Base-by-base conservation (phyloP, 2,888 invertebrate genomes). In the Phalera bucephala region DNA sequence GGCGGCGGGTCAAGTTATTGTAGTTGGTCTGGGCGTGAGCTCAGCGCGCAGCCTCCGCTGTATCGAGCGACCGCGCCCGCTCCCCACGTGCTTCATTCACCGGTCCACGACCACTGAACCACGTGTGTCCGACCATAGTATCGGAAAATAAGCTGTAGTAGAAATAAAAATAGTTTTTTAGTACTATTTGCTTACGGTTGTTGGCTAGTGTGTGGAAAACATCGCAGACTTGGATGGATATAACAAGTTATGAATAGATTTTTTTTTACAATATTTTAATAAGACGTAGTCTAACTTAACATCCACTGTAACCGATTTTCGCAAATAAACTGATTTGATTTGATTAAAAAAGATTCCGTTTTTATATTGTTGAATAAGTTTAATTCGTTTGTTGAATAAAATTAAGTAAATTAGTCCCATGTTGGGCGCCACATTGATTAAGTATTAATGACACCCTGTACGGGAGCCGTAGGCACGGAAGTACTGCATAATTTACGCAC, bases 1-100 rank as follows among this genome's bases (percentile, higher is more conserved):
- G 45, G 37, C 37, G 51, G 56, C 36, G 43, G 64, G 31, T 56
- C 59, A 46, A 39, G 21, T 31, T 52, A 52, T 31, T 33, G 19
- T 49, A 53, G 64, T 47, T 22, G 39, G 19, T 31, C 70, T 72
- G 74, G 76, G 71, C 61, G 45, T 39, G 59, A 58, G 64, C 75
- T 67, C 72, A 71, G 58, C 64, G 81, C 81, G 81, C 81, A 81
- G 81, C 80, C 81, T 81, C 81, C 77, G 72, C 63, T 46, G 49
- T 82, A 82, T 82, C 72, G 81, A 82, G 67, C 81, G 80, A 64
- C 78, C 80, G 74, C 80, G 71, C 78, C 81, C 79, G 72, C 41
- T 34, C 38, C 45, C 66, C 75, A 79, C 76, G 78, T 78, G 79
- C 55, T 74, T 45, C 80, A 82, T 80, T 82, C 81, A 79, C 68